Conservation (phyloP, 2,113 vertebrate genomes). For the Setophaga coronata region DNA sequence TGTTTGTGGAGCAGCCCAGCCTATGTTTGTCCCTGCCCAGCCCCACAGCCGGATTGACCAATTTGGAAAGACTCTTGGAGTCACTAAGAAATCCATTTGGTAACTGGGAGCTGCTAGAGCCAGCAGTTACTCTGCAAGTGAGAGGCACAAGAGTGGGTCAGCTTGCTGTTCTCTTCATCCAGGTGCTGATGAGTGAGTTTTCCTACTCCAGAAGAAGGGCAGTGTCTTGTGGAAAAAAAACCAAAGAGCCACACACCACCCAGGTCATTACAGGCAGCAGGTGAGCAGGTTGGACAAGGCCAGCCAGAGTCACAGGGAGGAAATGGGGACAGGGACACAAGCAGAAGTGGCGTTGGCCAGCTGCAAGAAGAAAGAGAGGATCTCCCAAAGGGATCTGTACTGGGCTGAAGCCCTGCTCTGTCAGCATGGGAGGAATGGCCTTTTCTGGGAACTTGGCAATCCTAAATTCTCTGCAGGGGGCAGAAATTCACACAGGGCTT, state of each 20-base stretch:
- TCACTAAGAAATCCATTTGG: not conserved
- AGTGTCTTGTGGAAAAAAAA: conserved; percentile 66
- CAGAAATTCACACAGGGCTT: not conserved
- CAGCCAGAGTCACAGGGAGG: not conserved
- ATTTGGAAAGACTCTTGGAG: not conserved
- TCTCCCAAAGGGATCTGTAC: not conserved
- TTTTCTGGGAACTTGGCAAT: not conserved
- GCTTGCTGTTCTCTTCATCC: not conserved
- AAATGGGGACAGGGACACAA: not conserved
- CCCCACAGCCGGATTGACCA: not conserved
- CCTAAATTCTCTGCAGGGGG: accelerated
- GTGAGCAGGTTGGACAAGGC: not conserved
- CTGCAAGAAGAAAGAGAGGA: not conserved
- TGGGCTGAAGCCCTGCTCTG: not conserved
- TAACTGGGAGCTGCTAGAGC: not conserved
- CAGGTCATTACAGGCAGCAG: conserved; percentile 60
- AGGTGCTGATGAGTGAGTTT: conserved; percentile 72
- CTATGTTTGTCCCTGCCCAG: not conserved
- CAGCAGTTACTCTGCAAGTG: not conserved
- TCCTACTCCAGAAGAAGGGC: conserved; percentile 71
- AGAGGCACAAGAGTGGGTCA: not conserved
- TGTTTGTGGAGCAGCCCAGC: not conserved
- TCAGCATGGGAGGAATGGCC: not conserved
- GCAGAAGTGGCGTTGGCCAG: not conserved
- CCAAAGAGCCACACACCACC: conserved; percentile 55